A percentile compares a stretch with the other conserved stretches of the same genome.
Conservation (phyloP, 2,797 vertebrate species). For the Yasuhikotakia modesta region DNA sequence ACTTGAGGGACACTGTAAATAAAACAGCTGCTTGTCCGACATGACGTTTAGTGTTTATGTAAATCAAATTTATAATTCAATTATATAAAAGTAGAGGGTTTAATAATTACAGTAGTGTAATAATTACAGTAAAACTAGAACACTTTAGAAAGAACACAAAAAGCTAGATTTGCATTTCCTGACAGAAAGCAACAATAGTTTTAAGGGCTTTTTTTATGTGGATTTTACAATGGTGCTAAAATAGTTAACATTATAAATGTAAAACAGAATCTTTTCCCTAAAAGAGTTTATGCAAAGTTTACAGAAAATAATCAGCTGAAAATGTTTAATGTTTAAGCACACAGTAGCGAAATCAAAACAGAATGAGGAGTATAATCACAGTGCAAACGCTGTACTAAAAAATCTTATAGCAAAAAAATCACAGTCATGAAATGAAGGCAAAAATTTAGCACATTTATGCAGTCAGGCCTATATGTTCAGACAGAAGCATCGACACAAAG, state of each 20-base stretch:
- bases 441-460: slow-evolving; percentile 13
- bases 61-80: slow-evolving; percentile 96
- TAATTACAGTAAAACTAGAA: slow-evolving; percentile 51
- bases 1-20: slow-evolving; percentile 86
- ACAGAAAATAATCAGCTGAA: no score
- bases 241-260: no score
- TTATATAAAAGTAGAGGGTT: slow-evolving; percentile 88
- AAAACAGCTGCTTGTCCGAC: slow-evolving; percentile 90
- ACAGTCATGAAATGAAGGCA: slow-evolving; percentile 20
- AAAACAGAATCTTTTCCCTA: no score
- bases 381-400: not conserved
- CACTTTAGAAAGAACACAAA: slow-evolving; percentile 8
- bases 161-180: not conserved
- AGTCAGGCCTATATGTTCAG: slow-evolving; percentile 19
- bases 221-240: no score
- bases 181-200: not conserved
- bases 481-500: slow-evolving; percentile 67
- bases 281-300: no score
- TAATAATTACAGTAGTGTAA: slow-evolving; percentile 82
- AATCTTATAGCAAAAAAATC: no score
- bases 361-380: no score
- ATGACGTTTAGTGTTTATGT: slow-evolving; percentile 92
- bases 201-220: not conserved
- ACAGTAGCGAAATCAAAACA: not conserved
- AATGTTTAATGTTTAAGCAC: not conserved